Evolutionary conservation across 2,888 invertebrate species (phyloP).

Genomic region (Caenorhabditis plicata): DNA sequence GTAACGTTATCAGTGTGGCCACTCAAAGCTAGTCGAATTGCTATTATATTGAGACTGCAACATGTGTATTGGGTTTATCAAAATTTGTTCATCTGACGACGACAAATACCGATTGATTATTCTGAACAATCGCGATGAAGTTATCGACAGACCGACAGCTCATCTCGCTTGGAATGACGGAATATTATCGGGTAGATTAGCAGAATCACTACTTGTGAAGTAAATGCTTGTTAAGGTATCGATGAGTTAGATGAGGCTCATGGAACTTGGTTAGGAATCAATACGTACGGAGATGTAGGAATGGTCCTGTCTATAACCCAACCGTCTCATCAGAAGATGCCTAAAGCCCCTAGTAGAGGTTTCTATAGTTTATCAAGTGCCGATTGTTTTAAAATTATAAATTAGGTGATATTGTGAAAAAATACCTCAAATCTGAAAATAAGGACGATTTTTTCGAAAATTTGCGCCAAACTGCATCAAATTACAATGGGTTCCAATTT

Average conservation of each 20-base stretch:
- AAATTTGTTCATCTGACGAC: conserved; percentile 14
- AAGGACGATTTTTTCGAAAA: conserved; percentile 22
- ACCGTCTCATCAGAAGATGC: conserved; percentile 24
- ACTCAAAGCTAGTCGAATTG: not conserved
- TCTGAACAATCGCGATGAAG: conserved; percentile 58
- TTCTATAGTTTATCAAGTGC: too few species aligned
- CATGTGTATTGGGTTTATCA: conserved; percentile 45
- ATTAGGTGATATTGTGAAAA: conserved; percentile 44
- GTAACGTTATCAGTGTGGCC: not conserved
- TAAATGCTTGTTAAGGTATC: conserved; percentile 33
- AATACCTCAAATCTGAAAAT: conserved; percentile 22
- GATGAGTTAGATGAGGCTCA: conserved; percentile 50
- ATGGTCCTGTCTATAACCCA: conserved; percentile 55
- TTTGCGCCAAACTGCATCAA: conserved; percentile 20
- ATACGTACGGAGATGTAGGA: conserved; percentile 39
- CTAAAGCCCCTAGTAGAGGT: conserved; percentile 48
- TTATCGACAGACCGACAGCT: conserved; percentile 44
- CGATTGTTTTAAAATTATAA: not conserved
- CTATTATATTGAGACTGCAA: not conserved
- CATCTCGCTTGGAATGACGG: conserved; percentile 49
- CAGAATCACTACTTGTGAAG: not conserved
- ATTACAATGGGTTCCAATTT: conserved; percentile 57
- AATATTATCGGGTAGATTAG: conserved; percentile 45
- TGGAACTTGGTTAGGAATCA: conserved; percentile 61
- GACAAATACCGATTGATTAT: conserved; percentile 50